These are phyloP conservation scores for Etheostoma spectabile DNA, from an alignment of 2,113 vertebrate species.

Conservation along the genomic window DNA sequence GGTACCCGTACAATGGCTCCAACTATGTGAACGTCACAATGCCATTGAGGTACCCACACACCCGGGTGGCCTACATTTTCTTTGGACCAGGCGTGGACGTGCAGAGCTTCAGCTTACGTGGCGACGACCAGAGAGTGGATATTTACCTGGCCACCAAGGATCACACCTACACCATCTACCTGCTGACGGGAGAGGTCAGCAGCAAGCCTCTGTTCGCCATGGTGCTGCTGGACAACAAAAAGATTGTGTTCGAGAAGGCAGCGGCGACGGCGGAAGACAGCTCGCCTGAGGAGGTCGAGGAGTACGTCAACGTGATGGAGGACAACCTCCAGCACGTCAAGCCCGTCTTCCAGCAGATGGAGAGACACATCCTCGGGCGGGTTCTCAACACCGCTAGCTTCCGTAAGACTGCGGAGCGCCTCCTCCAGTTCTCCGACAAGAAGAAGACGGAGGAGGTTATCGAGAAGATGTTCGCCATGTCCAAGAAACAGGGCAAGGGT, in stretches of 20 bases:
- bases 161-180: too few species aligned
- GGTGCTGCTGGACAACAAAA: conserved; percentile 87
- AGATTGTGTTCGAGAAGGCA: conserved; percentile 91
- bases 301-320: conserved; percentile 91
- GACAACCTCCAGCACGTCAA: conserved; percentile 92
- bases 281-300: conserved; percentile 87
- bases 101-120: too few species aligned
- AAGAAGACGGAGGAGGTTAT: conserved; percentile 91
- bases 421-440: conserved; percentile 92
- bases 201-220: conserved; percentile 89
- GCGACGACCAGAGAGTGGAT: too few species aligned
- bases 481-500: conserved; percentile 84
- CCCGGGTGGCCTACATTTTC: conserved; percentile 93
- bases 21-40: too few species aligned
- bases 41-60: conserved; percentile 89
- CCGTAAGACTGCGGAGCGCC: conserved; percentile 92
- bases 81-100: conserved; percentile 94
- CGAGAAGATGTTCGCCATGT: conserved; percentile 90
- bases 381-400: conserved; percentile 92
- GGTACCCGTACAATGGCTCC: too few species aligned
- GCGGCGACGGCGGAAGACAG: conserved; percentile 72
- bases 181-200: too few species aligned
- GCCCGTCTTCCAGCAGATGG: conserved; percentile 95
- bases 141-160: conserved; percentile 86
- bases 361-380: conserved; percentile 93